Percentiles rank a stretch among this genome's conserved stretches.
phyloP scores from a whole-genome alignment of 2,797 vertebrate genomes.

The Coilia nasus region DNA sequence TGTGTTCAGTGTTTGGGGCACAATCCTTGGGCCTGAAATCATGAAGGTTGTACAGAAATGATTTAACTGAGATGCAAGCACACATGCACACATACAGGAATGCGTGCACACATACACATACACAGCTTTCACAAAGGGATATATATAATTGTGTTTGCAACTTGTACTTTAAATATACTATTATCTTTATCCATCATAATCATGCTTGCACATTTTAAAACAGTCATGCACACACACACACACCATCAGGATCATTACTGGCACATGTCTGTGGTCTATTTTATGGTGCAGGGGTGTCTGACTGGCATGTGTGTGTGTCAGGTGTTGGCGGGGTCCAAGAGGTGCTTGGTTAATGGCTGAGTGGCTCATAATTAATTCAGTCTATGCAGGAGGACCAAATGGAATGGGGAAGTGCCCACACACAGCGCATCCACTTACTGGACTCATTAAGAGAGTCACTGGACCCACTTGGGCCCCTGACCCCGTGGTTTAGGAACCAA shows the following conservation, averaged over 20 bases:
- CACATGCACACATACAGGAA: too few relatives aligned
- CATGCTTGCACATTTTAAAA: too few relatives aligned
- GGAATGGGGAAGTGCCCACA: constrained; percentile 6
- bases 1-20: background rate
- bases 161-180: too few relatives aligned
- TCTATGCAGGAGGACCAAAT: background rate
- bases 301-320: background rate
- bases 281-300: background rate
- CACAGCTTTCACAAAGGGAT: too few relatives aligned
- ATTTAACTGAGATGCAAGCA: background rate
- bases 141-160: too few relatives aligned
- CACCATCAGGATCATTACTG: background rate
- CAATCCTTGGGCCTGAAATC: background rate
- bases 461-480: background rate
- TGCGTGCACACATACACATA: too few relatives aligned
- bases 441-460: background rate
- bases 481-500: background rate
- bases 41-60: background rate
- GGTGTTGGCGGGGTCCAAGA: background rate
- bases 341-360: background rate
- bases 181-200: too few relatives aligned
- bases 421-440: background rate
- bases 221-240: too few relatives aligned
- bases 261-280: background rate
- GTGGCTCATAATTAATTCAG: background rate